These are phyloP conservation scores for Macrophya annulata DNA, from an alignment of 2,888 invertebrate genomes.

Conservation along the genomic window DNA sequence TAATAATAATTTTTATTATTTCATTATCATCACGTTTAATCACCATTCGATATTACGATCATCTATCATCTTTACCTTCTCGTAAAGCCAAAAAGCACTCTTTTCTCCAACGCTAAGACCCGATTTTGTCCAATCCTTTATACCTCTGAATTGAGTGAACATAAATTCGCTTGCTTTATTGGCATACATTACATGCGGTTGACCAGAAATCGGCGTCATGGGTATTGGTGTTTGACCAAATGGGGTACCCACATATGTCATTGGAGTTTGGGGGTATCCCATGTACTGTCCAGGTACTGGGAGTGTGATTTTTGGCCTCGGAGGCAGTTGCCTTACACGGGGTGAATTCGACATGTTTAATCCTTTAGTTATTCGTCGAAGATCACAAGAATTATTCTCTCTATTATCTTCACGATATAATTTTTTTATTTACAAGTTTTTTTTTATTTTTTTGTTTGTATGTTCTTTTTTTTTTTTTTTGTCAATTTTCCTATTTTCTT, in stretches of 20 bases:
- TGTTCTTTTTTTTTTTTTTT: neutral
- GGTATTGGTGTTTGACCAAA: conserved; percentile 76
- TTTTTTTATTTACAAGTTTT: neutral
- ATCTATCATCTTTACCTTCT: too few relatives aligned
- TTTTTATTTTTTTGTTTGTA: neutral
- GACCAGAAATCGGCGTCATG: conserved; percentile 76
- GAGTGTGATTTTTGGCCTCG: conserved; percentile 74
- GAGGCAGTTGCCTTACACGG: conserved; percentile 66
- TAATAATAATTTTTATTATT: too few relatives aligned
- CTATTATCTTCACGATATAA: neutral
- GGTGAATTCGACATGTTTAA: conserved; percentile 70
- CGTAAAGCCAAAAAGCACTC: conserved; percentile 89
- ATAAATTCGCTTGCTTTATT: conserved; percentile 89
- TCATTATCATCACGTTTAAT: too few relatives aligned
- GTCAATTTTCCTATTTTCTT: neutral
- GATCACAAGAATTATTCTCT: neutral
- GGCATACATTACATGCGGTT: conserved; percentile 81
- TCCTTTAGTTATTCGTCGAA: neutral
- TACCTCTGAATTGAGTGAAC: conserved; percentile 90
- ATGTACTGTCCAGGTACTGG: conserved; percentile 74
- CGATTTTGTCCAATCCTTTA: conserved; percentile 90
- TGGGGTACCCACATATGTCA: conserved; percentile 71
- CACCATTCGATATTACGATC: too few relatives aligned
- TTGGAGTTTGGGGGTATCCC: conserved; percentile 72
- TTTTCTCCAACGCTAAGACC: conserved; percentile 93